phyloP scores from a whole-genome alignment of 2,797 vertebrate species.

The Sebastes minor region DNA sequence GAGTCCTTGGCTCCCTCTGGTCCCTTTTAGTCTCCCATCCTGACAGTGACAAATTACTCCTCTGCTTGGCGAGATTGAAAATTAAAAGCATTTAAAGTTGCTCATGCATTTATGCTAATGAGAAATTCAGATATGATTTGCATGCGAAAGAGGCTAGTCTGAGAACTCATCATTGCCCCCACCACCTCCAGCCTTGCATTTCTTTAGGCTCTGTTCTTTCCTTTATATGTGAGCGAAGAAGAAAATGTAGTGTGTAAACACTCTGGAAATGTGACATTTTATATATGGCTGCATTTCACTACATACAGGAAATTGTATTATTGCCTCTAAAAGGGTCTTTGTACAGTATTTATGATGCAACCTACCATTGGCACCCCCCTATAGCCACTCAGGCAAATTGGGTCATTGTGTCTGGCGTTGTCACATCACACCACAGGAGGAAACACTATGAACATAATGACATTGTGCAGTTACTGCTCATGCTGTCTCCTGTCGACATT shows the following conservation, averaged over 20 bases:
- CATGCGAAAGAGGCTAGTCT: constrained; percentile 99
- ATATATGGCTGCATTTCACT: constrained; percentile 45
- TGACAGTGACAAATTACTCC: constrained; percentile 99
- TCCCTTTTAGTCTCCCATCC: constrained; percentile 95
- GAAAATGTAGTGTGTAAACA: constrained; percentile 60
- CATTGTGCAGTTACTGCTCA: constrained; percentile 58
- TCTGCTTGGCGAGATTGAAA: constrained; percentile 99
- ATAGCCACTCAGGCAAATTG: constrained; percentile 74
- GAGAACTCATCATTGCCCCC: constrained; percentile 89
- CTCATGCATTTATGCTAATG: constrained; percentile 99
- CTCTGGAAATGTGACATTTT: constrained; percentile 62
- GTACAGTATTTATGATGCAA: constrained; percentile 62
- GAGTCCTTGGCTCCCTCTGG: constrained; percentile 91
- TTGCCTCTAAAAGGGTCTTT: constrained; percentile 50
- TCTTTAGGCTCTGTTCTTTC: constrained; percentile 76
- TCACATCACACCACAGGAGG: constrained; percentile 70
- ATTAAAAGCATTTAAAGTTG: constrained; percentile 99
- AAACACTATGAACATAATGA: constrained; percentile 58
- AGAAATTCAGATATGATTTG: constrained; percentile 99
- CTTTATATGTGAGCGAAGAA: constrained; percentile 65
- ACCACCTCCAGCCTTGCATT: constrained; percentile 66
- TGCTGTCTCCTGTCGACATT: constrained; percentile 33
- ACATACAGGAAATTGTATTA: constrained; percentile 48
- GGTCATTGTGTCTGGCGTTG: constrained; percentile 77
- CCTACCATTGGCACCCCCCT: constrained; percentile 46